Percentiles rank a stretch among this genome's conserved stretches.
phyloP scores from a whole-genome alignment of 2,888 invertebrate species.

The Leptinotarsa peninsularis region DNA sequence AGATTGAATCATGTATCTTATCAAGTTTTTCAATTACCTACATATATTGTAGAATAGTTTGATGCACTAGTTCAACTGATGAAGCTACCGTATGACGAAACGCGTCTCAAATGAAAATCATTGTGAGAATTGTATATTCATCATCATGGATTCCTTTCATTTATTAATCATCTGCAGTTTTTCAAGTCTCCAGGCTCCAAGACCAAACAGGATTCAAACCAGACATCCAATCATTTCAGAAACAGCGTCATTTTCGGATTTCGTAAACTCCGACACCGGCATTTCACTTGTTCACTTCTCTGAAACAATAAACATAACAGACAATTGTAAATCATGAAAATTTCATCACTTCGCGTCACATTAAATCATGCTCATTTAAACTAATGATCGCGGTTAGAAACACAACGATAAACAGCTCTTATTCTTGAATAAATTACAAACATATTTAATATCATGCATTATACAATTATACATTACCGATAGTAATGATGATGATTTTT shows the following conservation, averaged over 20 bases:
- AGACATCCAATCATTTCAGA: not conserved
- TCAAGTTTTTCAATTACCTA: too few relatives aligned
- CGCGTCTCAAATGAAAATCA: too few relatives aligned
- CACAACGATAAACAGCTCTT: constrained; percentile 1
- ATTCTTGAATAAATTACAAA: constrained; percentile 13
- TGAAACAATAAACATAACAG: constrained; percentile 5
- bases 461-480: not conserved
- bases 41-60: too few relatives aligned
- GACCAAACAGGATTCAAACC: too few relatives aligned
- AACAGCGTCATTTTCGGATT: not conserved
- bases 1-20: too few relatives aligned
- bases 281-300: not conserved
- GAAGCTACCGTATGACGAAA: too few relatives aligned
- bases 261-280: not conserved
- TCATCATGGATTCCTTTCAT: too few relatives aligned
- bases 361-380: constrained; percentile 31
- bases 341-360: constrained; percentile 15
- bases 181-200: too few relatives aligned
- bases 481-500: constrained; percentile 11
- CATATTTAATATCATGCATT: constrained; percentile 12
- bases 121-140: too few relatives aligned
- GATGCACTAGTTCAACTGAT: too few relatives aligned
- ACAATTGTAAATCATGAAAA: constrained; percentile 20
- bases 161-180: too few relatives aligned
- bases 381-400: constrained; percentile 26